Percentiles rank a stretch among this genome's conserved stretches.
These are phyloP conservation scores for Marronus borbonicus DNA, from an alignment of 2,888 invertebrate genomes.

Conservation along the genomic window DNA sequence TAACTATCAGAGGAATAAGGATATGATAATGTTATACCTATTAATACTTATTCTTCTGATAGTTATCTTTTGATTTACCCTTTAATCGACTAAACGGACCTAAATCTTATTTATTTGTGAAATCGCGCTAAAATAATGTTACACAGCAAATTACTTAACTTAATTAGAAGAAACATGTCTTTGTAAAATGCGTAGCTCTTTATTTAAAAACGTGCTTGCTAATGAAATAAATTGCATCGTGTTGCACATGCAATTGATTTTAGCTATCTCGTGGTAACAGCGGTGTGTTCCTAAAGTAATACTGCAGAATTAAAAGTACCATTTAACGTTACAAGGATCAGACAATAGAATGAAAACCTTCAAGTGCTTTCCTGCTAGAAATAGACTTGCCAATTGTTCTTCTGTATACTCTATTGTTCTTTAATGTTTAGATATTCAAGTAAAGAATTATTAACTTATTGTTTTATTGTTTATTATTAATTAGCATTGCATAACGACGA, in stretches of 20 bases:
- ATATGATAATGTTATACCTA: no score
- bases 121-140: no score
- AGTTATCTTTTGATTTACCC: no score
- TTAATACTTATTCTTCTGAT: no score
- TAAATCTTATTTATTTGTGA: no score
- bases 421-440: not conserved
- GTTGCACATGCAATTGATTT: slow-evolving; percentile 3
- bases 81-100: no score
- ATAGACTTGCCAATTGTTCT: not conserved
- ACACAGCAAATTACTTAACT: no score
- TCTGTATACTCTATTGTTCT: not conserved
- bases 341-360: slow-evolving; percentile 12
- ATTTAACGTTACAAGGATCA: slow-evolving; percentile 18
- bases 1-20: no score
- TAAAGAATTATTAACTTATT: no score
- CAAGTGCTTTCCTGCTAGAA: slow-evolving; percentile 24
- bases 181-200: no score
- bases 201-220: not conserved
- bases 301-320: slow-evolving; percentile 15
- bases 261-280: slow-evolving; percentile 24
- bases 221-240: slow-evolving; percentile 30
- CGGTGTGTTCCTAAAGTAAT: slow-evolving; percentile 14
- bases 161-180: no score
- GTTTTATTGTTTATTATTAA: not conserved
- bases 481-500: no score